A percentile compares a stretch with the other conserved stretches of the same genome.
These are phyloP conservation scores for Gymnoscopelus braueri DNA, from an alignment of 2,797 vertebrate species.

Conservation along the genomic window DNA sequence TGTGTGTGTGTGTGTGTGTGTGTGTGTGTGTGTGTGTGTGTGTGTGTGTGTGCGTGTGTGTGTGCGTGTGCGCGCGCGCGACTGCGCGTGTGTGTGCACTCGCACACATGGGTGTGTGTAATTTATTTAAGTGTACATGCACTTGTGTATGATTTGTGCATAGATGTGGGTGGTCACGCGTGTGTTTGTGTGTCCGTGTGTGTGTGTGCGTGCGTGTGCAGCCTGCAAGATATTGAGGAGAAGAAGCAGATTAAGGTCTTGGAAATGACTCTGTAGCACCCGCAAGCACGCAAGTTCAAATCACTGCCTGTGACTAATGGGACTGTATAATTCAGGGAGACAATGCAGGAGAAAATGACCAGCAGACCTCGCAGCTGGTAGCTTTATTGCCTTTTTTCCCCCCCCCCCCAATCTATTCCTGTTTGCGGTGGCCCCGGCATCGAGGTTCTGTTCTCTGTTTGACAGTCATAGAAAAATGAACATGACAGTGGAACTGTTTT, in stretches of 20 bases:
- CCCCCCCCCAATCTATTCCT: neutral
- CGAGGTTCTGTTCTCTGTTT: conserved; percentile 10
- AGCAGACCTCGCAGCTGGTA: conserved; percentile 19
- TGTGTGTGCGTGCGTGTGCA: neutral
- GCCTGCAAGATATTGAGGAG: neutral
- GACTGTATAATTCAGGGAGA: conserved; percentile 12
- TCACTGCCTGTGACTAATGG: conserved; percentile 15
- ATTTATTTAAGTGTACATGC: too few species aligned
- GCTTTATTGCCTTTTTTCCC: conserved; percentile 12
- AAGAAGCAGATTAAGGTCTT: conserved; percentile 16
- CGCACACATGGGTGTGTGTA: too few species aligned
- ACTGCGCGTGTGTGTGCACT: neutral
- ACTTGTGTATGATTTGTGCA: too few species aligned
- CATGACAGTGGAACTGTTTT: conserved; percentile 1
- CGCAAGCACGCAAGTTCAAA: conserved; percentile 28
- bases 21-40: too few species aligned
- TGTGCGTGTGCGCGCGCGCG: too few species aligned
- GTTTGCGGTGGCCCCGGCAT: conserved; percentile 14
- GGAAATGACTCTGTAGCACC: conserved; percentile 18
- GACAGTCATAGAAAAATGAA: conserved; percentile 5
- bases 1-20: neutral
- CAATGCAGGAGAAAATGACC: conserved; percentile 24
- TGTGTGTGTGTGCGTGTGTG: too few species aligned
- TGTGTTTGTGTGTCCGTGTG: neutral
- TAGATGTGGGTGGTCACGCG: neutral